phyloP scores from a whole-genome alignment of 2,888 invertebrate species.

The Thymelicus lineola region DNA sequence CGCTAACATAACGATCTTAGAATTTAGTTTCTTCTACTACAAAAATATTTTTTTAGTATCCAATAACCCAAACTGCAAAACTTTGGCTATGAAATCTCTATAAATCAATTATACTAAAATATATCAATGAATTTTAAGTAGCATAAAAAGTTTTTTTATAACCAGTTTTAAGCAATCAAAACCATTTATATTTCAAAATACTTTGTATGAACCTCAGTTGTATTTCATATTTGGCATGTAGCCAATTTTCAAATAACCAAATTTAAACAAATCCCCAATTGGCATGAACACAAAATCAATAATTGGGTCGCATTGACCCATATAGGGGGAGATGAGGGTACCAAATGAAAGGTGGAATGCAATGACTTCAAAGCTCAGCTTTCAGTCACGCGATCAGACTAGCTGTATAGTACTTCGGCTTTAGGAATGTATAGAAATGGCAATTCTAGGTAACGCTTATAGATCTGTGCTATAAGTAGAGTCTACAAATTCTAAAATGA shows the following conservation, averaged over 20 bases:
- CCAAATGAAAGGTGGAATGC: constrained; percentile 62
- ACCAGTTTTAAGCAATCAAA: background rate
- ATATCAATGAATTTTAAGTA: too few species aligned
- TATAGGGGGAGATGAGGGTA: constrained; percentile 61
- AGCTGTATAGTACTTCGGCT: constrained; percentile 62
- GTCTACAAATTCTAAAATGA: too few species aligned
- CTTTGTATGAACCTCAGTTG: background rate
- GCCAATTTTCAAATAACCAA: constrained; percentile 32
- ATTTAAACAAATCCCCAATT: constrained; percentile 37
- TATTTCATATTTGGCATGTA: background rate
- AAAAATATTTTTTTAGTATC: too few species aligned
- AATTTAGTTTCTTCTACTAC: too few species aligned
- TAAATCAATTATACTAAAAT: too few species aligned
- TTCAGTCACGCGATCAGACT: constrained; percentile 79
- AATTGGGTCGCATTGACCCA: constrained; percentile 70
- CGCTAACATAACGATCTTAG: too few species aligned
- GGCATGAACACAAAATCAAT: constrained; percentile 52
- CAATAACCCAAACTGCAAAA: too few species aligned
- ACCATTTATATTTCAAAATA: background rate
- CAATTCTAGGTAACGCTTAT: background rate
- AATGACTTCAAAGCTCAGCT: constrained; percentile 76
- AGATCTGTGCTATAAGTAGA: background rate
- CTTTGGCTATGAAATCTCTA: too few species aligned
- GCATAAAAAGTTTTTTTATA: too few species aligned
- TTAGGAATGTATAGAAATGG: constrained; percentile 54